These are phyloP conservation scores for Bacillus rossius DNA, from an alignment of 1,140 invertebrate genomes.

Conservation along the genomic window DNA sequence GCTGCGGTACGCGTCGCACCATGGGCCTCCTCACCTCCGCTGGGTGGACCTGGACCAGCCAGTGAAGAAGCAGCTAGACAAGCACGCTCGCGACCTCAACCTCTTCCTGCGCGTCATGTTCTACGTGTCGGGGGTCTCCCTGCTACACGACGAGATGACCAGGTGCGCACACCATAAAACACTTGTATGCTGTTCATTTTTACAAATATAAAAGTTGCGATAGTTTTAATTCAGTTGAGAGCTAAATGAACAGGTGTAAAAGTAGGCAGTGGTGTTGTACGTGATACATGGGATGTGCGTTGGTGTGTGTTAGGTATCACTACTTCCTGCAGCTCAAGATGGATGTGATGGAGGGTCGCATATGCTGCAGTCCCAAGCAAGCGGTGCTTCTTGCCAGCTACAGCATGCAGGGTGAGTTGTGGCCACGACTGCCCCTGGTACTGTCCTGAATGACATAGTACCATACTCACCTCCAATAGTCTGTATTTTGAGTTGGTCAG, in stretches of 20 bases:
- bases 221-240: no score
- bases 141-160: slow-evolving; percentile 87
- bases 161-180: slow-evolving; percentile 45
- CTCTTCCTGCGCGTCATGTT: slow-evolving; percentile 89
- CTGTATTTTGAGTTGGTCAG: no score
- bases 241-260: no score
- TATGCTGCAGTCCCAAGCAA: slow-evolving; percentile 82
- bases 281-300: neutral
- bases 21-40: slow-evolving; percentile 43
- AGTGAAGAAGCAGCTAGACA: slow-evolving; percentile 89
- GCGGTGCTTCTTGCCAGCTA: slow-evolving; percentile 86
- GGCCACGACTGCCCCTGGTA: no score
- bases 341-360: slow-evolving; percentile 87
- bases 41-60: slow-evolving; percentile 93
- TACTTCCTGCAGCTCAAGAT: slow-evolving; percentile 94
- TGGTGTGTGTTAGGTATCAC: slow-evolving; percentile 66
- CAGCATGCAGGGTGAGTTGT: slow-evolving; percentile 67
- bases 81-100: slow-evolving; percentile 74
- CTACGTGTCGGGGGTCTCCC: slow-evolving; percentile 81
- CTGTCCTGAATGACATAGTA: no score
- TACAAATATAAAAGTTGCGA: no score
- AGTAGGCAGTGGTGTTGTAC: no score
- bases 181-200: neutral
- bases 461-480: no score
- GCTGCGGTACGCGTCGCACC: slow-evolving; percentile 63